Evolutionary conservation across 64 coral and sea anemone species (phyloP), one percentile per base, ranked within the genome.

Genomic region (Platygyra sinensis): DNA sequence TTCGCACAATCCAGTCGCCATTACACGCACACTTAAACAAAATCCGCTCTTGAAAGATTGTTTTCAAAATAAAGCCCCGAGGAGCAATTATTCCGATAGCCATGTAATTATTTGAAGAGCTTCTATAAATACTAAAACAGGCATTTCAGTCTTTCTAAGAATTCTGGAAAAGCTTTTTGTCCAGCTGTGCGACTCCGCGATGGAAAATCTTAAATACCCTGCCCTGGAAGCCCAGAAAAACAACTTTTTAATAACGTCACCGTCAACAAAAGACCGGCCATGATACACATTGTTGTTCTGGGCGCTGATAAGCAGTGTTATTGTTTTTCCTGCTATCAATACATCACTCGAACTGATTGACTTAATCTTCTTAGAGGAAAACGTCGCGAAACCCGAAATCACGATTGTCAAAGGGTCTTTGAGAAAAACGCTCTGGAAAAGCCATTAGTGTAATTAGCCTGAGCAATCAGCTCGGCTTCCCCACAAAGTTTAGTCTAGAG

Each of bases 381-480:
- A 67, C 31, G 33, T 36, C 32, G 18, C 62, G 81, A 51, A 71
- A 85, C 13, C 12, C 60, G 80, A 83, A 42, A 67, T 72, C 32
- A 60, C 33, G 24, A 50, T 16, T 85, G 65, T 27, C 10, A 11
- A 69, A 8, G 65, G n/a, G 22, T 85, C 19, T 77, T 83, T 80
- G 69, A 46, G 42, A 8, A 64, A 85, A 49, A 36, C 8, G 63
- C 36, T 85, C 81, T 85, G 81, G 81, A 85, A 85, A 85, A 85
- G 39, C 81, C 81, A 85, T 85, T 85, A 85, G 63, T 72, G 81
- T 85, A 85, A 85, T 85, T 85, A 85, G 61, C 60, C 51, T 6
- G 19, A 16, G 76, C 76, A 79, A 79, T 79, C 76, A 79, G 50
- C 4, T 22, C 28, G 16, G 60, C 30, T 51, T 83, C 81, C 81